These are phyloP conservation scores for Corythoichthys intestinalis DNA, from an alignment of 2,113 vertebrate species.

Conservation along the genomic window DNA sequence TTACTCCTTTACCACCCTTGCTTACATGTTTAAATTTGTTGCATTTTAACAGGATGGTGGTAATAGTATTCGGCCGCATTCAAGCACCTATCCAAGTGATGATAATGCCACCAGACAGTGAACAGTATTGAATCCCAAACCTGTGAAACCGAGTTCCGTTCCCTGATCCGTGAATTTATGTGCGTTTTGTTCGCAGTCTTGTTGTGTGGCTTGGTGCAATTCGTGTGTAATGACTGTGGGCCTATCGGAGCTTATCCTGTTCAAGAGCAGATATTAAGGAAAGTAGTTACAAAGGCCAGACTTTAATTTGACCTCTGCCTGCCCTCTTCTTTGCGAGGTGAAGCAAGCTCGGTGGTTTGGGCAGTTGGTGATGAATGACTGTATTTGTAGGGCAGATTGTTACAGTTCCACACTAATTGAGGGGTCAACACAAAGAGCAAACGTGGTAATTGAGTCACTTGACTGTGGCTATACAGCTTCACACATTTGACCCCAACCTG, in stretches of 20 bases:
- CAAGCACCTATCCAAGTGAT: background rate
- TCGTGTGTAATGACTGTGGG: slow-evolving; percentile 47
- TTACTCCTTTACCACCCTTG: slow-evolving; percentile 69
- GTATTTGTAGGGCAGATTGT: slow-evolving; percentile 90
- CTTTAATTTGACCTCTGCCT: slow-evolving; percentile 87
- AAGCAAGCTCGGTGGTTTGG: slow-evolving; percentile 80
- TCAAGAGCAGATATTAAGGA: slow-evolving; percentile 79
- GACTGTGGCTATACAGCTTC: slow-evolving; percentile 82
- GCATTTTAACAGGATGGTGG: slow-evolving; percentile 28
- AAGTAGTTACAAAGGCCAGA: slow-evolving; percentile 79
- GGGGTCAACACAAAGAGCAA: slow-evolving; percentile 84
- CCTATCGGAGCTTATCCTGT: slow-evolving; percentile 68
- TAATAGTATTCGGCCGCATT: slow-evolving; percentile 29
- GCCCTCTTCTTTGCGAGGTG: slow-evolving; percentile 73
- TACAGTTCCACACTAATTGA: slow-evolving; percentile 94
- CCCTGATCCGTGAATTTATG: background rate
- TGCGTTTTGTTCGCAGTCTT: slow-evolving; percentile 6
- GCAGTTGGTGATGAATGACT: slow-evolving; percentile 94
- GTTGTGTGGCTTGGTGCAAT: slow-evolving; percentile 42
- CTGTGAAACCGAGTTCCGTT: slow-evolving; percentile 1
- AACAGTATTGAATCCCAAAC: slow-evolving; percentile 20
- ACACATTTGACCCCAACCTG: slow-evolving; percentile 64
- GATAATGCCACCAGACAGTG: background rate
- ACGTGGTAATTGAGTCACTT: slow-evolving; percentile 89
- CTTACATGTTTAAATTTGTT: slow-evolving; percentile 60